Evolutionary conservation across 2,113 vertebrate species (phyloP).

Genomic region (Ctenodactylus gundi): DNA sequence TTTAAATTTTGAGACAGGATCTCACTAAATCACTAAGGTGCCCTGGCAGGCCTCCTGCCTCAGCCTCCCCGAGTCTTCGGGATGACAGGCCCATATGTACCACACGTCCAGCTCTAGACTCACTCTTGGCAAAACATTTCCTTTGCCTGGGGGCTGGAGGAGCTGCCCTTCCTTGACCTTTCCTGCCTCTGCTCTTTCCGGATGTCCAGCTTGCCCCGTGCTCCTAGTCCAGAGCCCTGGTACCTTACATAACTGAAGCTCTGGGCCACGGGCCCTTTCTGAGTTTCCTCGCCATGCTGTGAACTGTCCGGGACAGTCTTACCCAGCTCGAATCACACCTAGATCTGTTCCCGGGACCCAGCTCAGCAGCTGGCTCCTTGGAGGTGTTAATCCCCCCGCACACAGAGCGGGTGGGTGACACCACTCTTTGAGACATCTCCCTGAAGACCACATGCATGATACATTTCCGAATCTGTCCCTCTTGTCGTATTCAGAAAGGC

Average conservation of each 20-base stretch:
- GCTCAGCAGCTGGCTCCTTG: background rate
- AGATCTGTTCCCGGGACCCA: background rate
- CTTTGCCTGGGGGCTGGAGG: background rate
- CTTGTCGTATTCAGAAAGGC: background rate
- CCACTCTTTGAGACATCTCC: background rate
- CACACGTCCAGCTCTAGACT: no score
- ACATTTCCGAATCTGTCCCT: background rate
- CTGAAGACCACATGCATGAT: background rate
- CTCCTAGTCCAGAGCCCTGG: rapidly evolving
- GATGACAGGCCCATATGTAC: no score
- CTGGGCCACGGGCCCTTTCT: background rate
- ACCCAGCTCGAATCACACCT: background rate
- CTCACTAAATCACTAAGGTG: no score
- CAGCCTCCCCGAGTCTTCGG: no score
- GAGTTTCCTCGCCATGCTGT: background rate
- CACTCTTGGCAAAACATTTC: background rate
- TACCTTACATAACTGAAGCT: rapidly evolving
- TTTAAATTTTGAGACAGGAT: no score
- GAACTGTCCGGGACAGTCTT: background rate
- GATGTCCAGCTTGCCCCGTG: no score
- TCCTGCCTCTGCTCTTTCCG: background rate
- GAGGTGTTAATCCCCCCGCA: background rate
- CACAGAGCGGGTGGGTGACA: background rate
- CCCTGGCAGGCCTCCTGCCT: no score
- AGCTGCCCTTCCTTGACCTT: background rate